Base-by-base conservation (phyloP, 1,140 invertebrate genomes). In the Harpegnathos saltator region DNA sequence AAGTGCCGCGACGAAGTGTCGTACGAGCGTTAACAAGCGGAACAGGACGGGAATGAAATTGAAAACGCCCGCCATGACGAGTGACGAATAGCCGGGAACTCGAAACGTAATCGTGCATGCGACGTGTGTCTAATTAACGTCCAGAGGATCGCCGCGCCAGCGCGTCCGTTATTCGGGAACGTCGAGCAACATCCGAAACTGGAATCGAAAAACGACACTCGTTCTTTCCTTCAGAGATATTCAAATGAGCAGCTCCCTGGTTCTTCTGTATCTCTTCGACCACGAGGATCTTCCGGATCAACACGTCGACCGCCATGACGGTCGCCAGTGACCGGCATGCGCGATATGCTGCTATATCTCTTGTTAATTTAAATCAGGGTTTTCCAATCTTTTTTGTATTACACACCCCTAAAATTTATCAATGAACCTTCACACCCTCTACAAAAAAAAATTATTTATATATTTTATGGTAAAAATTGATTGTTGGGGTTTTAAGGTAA, bases 11-110 rank as follows among this genome's bases (percentile, higher is more conserved):
- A 33, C 56, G 2, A 24, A 9, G 14, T 54, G 33, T 44, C 14
- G 29, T 15, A 24, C 44, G 44, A n/a, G 4, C 14, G 56, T 73
- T 73, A 82, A 74, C 24, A 24, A 58, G 3, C 3, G 50, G 33
- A 77, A 83, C 44, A 17, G 17, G n/a, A 68, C 38, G 58, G 44
- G 59, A 14, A 68, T 59, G 52, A 61, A 66, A 77, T 52, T 33
- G 38, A 77, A 83, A 59, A 33, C 5, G 29, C 29, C 5, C 29
- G 29, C 29, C 29, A 61, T 19, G 15, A 77, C 12, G 7, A 17
- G 52, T 5, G 52, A 7, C 5, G 52, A 58, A 17, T 38, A 14
- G 3, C 69, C 14, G 14, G 33, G 56, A 58, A 29, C 19, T 26
- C 33, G 26, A 14, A 50, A 62, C 9, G 33, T 19, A 12, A 5